Base-by-base conservation (phyloP, 2,113 vertebrate species). In the Myotis yumanensis region DNA sequence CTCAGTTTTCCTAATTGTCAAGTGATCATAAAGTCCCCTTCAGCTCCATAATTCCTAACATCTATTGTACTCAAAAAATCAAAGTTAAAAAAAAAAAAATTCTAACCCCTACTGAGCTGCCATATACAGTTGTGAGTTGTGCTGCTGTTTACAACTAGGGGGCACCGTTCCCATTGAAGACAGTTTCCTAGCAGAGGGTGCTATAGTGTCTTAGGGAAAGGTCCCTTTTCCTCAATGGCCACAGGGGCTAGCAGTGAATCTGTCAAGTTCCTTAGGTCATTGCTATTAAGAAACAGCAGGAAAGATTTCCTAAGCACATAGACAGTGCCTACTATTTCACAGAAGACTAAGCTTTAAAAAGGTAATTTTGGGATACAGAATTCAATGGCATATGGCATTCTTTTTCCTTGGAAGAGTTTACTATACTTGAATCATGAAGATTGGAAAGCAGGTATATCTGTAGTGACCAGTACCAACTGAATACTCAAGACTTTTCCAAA, bases 41-140 rank as follows among this genome's bases (percentile, higher is more conserved):
- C 15, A 62, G 32, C 35, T 83, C 28, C 48, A 66, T 48, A 32
- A 86, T 77, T 83, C 15, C 11, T 88, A 51, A 68, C 5, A 77
- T 48, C 15, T n/a, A 2, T 2, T 57, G 3, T 73, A 40, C 3
- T 77, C 2, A 32, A 76, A 72, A 82, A 77, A 68, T 32, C 43
- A 51, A 90, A 86, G 54, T 32, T 54, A 89, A 59, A 93, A 57
- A 89, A 59, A 93, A 57, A 79, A 69, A 80, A 72, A 73, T 75
- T 48, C 40, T 30, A 25, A 20, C 9, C 11, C 86, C 28, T 59
- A 25, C 46, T 16, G 14, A 86, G 6, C 4, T 35, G 37, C 81
- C 76, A 57, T 7, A 32, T 8, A 59, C 6, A 64, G 28, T 9
- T 51, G 30, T 48, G 3, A 64, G 28, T 9, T 51, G 30, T 48